Evolutionary conservation across 2,888 invertebrate genomes (phyloP), one percentile per base, ranked within the genome.

Genomic region (Heliconius sara): DNA sequence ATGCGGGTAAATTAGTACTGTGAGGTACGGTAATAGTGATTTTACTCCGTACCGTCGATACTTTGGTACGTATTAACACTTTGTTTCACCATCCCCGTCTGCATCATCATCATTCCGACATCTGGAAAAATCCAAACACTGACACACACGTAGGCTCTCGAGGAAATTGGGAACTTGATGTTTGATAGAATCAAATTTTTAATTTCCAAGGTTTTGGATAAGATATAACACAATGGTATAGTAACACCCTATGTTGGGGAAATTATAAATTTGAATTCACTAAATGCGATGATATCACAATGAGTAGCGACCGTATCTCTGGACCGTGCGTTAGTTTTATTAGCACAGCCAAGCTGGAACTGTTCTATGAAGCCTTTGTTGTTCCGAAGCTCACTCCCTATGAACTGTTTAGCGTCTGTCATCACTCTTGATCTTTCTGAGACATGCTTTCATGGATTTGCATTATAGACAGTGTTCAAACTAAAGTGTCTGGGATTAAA

Each of bases 71-170:
- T 96, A 96, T 97, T 97, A 96, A 97, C 96, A 95, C 96, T 97
- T 96, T 98, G 97, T 97, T 98, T 98, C 97, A 98, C 98, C 98
- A 98, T 98, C 96, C 98, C 98, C 95, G 98, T 97, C 97, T 98
- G 98, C 98, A 98, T 98, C 98, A 98, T 98, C 97, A 98, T 98
- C 98, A 98, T 98, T 96, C 98, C 98, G 96, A 98, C 98, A 98
- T 98, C 98, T 98, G 98, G 91, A 97, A 97, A 97, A 97, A 97
- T 96, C 95, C 95, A 95, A 95, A 96, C 93, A 91, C 95, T 95
- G 95, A 95, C 94, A 94, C 91, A 92, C 88, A 92, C 91, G 93
- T 89, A 91, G 88, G 91, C 88, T 90, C 89, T 89, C 89, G 89
- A 87, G 86, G 86, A 85, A 74, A 83, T 84, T 81, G 84, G 85